These are phyloP conservation scores for Aramus guarauna DNA, from an alignment of 2,113 vertebrate species.

Conservation along the genomic window DNA sequence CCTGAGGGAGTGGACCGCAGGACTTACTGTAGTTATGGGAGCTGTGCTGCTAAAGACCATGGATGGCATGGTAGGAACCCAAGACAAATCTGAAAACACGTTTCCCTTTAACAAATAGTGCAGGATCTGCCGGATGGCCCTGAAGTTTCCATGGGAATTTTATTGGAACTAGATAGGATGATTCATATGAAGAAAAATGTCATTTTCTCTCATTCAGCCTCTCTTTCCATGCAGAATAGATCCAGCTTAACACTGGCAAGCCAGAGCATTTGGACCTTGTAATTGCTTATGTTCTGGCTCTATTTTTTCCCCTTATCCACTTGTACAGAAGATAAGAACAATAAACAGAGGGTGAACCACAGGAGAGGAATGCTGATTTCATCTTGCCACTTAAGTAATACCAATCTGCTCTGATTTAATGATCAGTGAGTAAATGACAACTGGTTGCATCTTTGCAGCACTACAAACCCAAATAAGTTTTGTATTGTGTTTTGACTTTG, in stretches of 20 bases:
- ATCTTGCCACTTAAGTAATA: background rate
- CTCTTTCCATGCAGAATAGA: background rate
- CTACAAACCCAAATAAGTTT: background rate
- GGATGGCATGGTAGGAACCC: background rate
- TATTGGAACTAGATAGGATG: background rate
- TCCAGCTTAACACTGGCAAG: background rate
- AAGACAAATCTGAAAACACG: background rate
- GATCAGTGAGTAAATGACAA: background rate
- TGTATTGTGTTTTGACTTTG: background rate
- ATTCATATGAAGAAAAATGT: background rate
- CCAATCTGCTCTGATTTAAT: background rate
- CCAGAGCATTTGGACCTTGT: background rate
- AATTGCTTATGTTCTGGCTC: slow-evolving; percentile 5
- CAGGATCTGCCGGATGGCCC: background rate
- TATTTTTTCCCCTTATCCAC: background rate
- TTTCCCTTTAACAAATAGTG: background rate
- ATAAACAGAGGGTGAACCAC: background rate
- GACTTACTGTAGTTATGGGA: background rate
- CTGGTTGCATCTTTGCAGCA: background rate
- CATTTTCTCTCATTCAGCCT: background rate
- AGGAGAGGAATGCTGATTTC: background rate
- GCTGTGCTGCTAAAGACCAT: background rate
- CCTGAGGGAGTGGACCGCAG: background rate
- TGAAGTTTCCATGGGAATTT: background rate
- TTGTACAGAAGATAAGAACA: slow-evolving; percentile 24